These are phyloP conservation scores for Poeciliopsis retropinna DNA, from an alignment of 2,113 vertebrate species.

Conservation along the genomic window DNA sequence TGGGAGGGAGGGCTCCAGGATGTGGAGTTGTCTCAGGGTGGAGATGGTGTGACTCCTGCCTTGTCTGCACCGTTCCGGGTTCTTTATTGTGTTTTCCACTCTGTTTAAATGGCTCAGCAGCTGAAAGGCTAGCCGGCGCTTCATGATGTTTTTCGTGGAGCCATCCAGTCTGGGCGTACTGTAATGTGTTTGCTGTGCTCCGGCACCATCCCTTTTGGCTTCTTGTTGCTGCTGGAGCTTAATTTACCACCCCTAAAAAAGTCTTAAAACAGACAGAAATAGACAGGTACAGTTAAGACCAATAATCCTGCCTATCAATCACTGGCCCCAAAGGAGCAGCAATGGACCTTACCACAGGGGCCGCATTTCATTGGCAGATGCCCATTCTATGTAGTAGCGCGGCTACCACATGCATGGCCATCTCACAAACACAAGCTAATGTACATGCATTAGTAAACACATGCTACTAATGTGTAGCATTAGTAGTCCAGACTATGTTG, in stretches of 20 bases:
- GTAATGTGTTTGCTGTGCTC: slow-evolving; percentile 59
- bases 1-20: slow-evolving; percentile 20
- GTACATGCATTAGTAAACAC: too few species aligned
- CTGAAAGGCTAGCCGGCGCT: slow-evolving; percentile 41
- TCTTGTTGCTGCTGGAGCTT: slow-evolving; percentile 36
- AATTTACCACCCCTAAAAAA: slow-evolving; percentile 58
- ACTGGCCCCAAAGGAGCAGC: slow-evolving; percentile 63
- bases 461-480: too few species aligned
- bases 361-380: too few species aligned
- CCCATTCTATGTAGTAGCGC: too few species aligned
- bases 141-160: slow-evolving; percentile 55
- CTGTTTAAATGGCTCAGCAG: slow-evolving; percentile 40
- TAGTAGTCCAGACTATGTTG: too few species aligned
- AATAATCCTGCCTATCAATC: slow-evolving; percentile 77
- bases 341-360: slow-evolving; percentile 14
- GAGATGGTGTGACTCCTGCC: slow-evolving; percentile 58
- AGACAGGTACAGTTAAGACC: slow-evolving; percentile 73
- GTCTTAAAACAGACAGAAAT: slow-evolving; percentile 50
- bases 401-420: too few species aligned
- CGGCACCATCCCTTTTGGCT: slow-evolving; percentile 22
- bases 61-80: slow-evolving; percentile 28
- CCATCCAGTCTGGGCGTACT: slow-evolving; percentile 54
- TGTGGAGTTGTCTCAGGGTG: slow-evolving; percentile 48
- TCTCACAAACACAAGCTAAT: too few species aligned
- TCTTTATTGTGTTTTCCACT: slow-evolving; percentile 55